These are phyloP conservation scores for Dyspetes luteomarginatus DNA, from an alignment of 2,888 invertebrate species.

Conservation along the genomic window DNA sequence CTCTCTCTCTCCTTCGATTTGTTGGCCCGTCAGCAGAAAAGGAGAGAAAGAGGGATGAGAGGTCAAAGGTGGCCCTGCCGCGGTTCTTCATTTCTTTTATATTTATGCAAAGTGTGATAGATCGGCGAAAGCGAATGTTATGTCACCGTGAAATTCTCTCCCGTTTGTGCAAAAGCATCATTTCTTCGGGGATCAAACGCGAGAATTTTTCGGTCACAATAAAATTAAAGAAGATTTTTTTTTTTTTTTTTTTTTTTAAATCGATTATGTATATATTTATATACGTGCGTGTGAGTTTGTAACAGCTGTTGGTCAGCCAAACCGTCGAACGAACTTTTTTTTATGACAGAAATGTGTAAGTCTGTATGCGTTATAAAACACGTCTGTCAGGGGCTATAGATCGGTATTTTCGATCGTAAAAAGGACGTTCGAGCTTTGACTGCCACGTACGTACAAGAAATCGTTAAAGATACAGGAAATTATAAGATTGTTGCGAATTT, in stretches of 20 bases:
- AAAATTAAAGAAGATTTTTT: background rate
- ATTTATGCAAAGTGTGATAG: slow-evolving; percentile 74
- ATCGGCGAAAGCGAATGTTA: slow-evolving; percentile 76
- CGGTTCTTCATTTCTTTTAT: slow-evolving; percentile 65
- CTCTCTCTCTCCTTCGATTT: slow-evolving; percentile 6
- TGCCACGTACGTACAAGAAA: background rate
- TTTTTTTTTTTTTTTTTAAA: background rate
- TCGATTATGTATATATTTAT: too few species aligned
- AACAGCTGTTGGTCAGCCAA: too few species aligned
- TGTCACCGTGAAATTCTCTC: slow-evolving; percentile 65
- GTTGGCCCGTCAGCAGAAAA: background rate
- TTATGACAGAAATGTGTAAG: background rate
- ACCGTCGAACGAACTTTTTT: too few species aligned
- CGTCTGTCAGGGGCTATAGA: background rate
- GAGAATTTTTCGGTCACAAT: slow-evolving; percentile 34
- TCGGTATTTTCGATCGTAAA: slow-evolving; percentile 22
- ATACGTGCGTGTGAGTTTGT: too few species aligned
- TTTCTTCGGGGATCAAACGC: slow-evolving; percentile 26
- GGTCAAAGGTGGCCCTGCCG: slow-evolving; percentile 61
- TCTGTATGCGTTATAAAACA: slow-evolving; percentile 22
- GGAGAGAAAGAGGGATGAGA: background rate
- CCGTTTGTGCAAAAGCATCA: background rate
- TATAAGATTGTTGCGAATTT: background rate
- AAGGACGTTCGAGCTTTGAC: slow-evolving; percentile 11
- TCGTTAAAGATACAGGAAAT: background rate